Percentiles rank a stretch among this genome's conserved stretches.
phyloP scores from a whole-genome alignment of 2,797 vertebrate genomes.

The Lindbergichthys nudifrons region DNA sequence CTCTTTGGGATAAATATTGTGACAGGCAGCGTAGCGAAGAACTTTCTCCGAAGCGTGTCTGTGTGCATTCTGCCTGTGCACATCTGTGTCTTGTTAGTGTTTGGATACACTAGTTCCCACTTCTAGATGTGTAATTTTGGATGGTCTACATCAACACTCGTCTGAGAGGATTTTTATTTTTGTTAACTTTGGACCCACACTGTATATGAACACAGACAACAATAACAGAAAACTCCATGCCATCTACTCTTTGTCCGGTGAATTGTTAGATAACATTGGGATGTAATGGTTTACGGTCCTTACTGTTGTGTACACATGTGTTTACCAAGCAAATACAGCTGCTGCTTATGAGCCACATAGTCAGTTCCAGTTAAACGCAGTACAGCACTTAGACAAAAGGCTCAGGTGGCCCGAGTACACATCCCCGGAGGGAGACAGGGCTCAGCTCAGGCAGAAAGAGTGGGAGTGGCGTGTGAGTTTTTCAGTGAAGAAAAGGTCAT shows the following conservation, averaged over 20 bases:
- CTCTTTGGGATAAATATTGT: slow-evolving; percentile 58
- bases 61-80: slow-evolving; percentile 21
- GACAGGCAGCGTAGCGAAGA: slow-evolving; percentile 40
- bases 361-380: slow-evolving; percentile 57
- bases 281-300: slow-evolving; percentile 27
- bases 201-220: not conserved
- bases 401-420: slow-evolving; percentile 73
- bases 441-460: slow-evolving; percentile 73
- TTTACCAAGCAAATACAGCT: slow-evolving; percentile 61
- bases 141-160: slow-evolving; percentile 5
- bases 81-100: slow-evolving; percentile 27
- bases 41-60: slow-evolving; percentile 12
- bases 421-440: slow-evolving; percentile 68
- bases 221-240: not conserved
- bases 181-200: not conserved
- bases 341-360: slow-evolving; percentile 38
- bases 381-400: slow-evolving; percentile 65
- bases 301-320: slow-evolving; percentile 24
- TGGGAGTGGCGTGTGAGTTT: slow-evolving; percentile 72
- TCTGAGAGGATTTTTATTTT: not conserved
- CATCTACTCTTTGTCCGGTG: slow-evolving; percentile 19
- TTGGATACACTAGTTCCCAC: slow-evolving; percentile 15
- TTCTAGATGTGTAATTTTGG: slow-evolving; percentile 19
- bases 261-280: slow-evolving; percentile 1
- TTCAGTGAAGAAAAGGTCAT: slow-evolving; percentile 76